These are phyloP conservation scores for Fregetta grallaria DNA, from an alignment of 2,113 vertebrate species.

Conservation along the genomic window DNA sequence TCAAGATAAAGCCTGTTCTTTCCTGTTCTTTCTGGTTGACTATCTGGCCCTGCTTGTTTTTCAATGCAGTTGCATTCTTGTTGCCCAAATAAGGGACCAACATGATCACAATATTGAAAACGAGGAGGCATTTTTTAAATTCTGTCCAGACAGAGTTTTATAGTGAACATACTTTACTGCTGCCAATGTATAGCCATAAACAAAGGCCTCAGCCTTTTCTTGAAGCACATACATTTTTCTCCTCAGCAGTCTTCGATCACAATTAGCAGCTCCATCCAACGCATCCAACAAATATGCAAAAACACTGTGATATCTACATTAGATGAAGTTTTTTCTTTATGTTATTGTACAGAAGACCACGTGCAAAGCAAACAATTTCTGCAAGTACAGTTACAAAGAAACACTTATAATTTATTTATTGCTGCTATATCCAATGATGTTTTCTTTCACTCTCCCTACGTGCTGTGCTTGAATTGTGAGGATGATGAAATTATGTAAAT, in stretches of 20 bases:
- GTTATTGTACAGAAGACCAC: constrained; percentile 60
- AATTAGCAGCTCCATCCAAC: constrained; percentile 21
- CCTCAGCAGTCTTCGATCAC: constrained; percentile 8
- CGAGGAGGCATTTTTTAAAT: not conserved
- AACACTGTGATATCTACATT: constrained; percentile 25
- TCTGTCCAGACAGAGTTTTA: constrained; percentile 3
- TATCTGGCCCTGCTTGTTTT: not conserved
- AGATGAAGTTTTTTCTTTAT: constrained; percentile 39
- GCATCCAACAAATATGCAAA: constrained; percentile 15
- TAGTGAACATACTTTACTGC: not conserved
- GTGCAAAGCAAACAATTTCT: constrained; percentile 70
- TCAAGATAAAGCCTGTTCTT: constrained; percentile 50
- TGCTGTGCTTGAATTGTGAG: constrained; percentile 19
- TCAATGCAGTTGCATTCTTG: not conserved
- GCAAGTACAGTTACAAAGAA: constrained; percentile 82
- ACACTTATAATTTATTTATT: constrained; percentile 86
- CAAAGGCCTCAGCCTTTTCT: not conserved
- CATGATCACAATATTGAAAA: constrained; percentile 5
- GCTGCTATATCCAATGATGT: constrained; percentile 83
- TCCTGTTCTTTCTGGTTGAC: constrained; percentile 32
- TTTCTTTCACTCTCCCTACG: constrained; percentile 66
- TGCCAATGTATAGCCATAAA: not conserved
- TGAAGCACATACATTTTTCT: constrained; percentile 20
- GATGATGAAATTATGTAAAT: constrained; percentile 8
- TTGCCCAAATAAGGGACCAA: constrained; percentile 20